Percentiles rank a stretch among this genome's conserved stretches.
Conservation (phyloP, 2,113 vertebrate genomes). For the Nibea coibor region DNA sequence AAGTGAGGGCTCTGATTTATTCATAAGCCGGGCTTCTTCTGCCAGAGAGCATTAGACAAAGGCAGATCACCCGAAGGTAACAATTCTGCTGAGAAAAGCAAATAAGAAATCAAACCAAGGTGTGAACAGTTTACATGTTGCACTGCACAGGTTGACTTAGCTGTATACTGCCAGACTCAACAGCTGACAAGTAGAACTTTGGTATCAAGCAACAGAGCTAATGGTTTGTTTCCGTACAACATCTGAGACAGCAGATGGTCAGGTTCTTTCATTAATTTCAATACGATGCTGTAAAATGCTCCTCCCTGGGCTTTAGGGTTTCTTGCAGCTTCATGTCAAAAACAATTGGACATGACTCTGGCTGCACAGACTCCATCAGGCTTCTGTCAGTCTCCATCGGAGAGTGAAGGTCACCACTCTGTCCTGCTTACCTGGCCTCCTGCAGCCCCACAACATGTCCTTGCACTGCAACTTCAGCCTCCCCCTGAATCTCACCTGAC, state of each 20-base stretch:
- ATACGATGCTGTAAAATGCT: conserved; percentile 14
- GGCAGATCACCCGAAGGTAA: conserved; percentile 67
- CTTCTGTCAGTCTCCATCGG: conserved; percentile 59
- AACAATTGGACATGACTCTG: conserved; percentile 57
- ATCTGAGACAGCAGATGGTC: conserved; percentile 15
- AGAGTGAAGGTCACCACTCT: conserved; percentile 71
- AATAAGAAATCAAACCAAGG: conserved; percentile 70
- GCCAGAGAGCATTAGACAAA: conserved; percentile 73
- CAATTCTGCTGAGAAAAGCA: conserved; percentile 69
- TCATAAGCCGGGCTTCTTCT: conserved; percentile 75
- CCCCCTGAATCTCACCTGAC: conserved; percentile 9
- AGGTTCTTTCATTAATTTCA: conserved; percentile 39
- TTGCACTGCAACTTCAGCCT: conserved; percentile 26
- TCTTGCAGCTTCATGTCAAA: conserved; percentile 42
- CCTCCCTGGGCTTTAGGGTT: conserved; percentile 24
- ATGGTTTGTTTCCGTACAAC: neutral
- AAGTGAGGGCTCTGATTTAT: conserved; percentile 80
- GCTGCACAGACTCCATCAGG: conserved; percentile 49
- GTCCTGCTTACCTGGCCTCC: conserved; percentile 61
- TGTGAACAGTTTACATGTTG: conserved; percentile 44
- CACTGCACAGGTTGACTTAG: conserved; percentile 26
- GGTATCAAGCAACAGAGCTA: neutral
- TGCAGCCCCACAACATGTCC: conserved; percentile 37
- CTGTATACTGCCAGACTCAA: conserved; percentile 32
- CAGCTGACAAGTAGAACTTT: conserved; percentile 11